Base-by-base conservation (phyloP, 2,888 invertebrate genomes). In the Polymixis flavicincta region DNA sequence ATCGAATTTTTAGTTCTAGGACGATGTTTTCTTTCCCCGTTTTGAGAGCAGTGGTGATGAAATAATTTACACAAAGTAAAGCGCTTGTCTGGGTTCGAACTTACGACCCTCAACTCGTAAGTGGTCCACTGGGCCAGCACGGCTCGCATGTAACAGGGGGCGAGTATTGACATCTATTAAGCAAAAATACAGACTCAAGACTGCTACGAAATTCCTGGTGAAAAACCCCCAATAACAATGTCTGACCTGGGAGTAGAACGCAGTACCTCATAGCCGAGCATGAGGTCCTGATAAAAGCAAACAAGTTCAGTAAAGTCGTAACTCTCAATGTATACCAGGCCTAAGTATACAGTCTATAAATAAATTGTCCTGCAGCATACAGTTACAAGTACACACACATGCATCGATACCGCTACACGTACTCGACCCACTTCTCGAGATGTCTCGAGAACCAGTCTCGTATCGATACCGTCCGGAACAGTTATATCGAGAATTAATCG, bases 361-460 rank as follows among this genome's bases (percentile, higher is more conserved):
- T 84, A 85, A 80, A 78, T 55, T 79, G 76, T 87, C 87, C 88
- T 87, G 88, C 74, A 55, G 48, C 54, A 28, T 54, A 88, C 89
- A 86, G 88, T 87, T 89, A 89, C 63, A 80, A 80, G 74, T 80
- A 86, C 71, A 73, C 72, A 78, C 71, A 78, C 80, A 89, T 91
- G 90, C 90, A 90, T 86, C 67, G 73, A 78, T 88, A 89, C 92
- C 92, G 92, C 89, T 93, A 92, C 67, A 74, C 71, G 87, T 77
- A 85, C 76, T 79, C 88, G 91, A 89, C 91, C 90, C 75, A 92
- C 90, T 88, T 89, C 79, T 77, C 76, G 76, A 85, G 85, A 87
- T 86, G 84, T 84, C 83, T 86, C 84, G 82, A 87, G 84, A 89
- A 89, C 89, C 84, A 85, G 86, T 85, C 85, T 84, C 74, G 32